Base-by-base conservation (phyloP, 2,797 vertebrate species). In the Hydrolagus colliei region DNA sequence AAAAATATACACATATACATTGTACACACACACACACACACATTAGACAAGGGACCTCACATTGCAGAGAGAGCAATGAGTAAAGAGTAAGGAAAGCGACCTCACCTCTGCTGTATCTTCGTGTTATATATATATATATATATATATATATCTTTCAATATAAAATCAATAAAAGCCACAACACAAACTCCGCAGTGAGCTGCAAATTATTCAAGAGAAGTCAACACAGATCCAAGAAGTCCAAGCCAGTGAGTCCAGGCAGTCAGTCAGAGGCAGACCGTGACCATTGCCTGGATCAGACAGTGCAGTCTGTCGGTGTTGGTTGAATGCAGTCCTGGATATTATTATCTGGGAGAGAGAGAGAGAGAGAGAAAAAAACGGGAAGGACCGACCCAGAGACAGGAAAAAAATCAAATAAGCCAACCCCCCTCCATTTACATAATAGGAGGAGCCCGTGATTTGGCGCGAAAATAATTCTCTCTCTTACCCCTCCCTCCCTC, bases 291-390 rank as follows among this genome's bases (percentile, higher is more conserved):
- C 79, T 67, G 63, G 63, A 82, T 92, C 94, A 93, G 92, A 95
- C 95, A 95, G 95, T 94, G 93, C 92, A 95, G 79, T 82, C 95
- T 96, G 95, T 95, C 94, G 95, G 92, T 91, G 93, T 91, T 92
- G 90, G 93, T 95, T 93, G 91, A 90, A 94, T 92, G 94, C 92
- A 82, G 63, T 92, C 91, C 90, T 90, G 90, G 92, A 91, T 95
- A 94, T 96, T 96, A 95, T 96, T 95, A 93, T 92, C 91, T 90
- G 88, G 85, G 89, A 88, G 88, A 88, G 87, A 88, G 88, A 87
- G 88, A 90, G 90, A 89, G 86, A 73, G 88, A 67, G 13, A 85
- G n/a, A 35, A 87, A n/a, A 87, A 90, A 90, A 89, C 91, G 93
- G 95, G 95, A 92, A 96, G 95, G 96, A 92, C 92, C 90, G 27